A percentile compares a stretch with the other conserved stretches of the same genome.
These are phyloP conservation scores for Casuarius casuarius DNA, from an alignment of 2,113 vertebrate genomes.

Conservation along the genomic window DNA sequence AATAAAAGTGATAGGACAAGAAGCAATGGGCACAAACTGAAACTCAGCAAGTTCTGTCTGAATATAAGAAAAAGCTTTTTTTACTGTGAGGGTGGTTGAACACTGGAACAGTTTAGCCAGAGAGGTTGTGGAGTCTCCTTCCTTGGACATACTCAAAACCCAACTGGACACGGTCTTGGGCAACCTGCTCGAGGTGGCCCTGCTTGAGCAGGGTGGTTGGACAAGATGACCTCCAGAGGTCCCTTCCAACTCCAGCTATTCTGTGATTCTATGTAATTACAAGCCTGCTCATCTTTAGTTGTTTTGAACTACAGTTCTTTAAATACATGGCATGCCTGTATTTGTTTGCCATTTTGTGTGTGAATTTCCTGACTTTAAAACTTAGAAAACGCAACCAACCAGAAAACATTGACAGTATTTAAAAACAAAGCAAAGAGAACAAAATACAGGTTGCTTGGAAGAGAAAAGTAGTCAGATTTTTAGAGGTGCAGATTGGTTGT, in stretches of 20 bases:
- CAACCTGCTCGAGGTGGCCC: too few species aligned
- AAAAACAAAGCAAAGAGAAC: slow-evolving; percentile 11
- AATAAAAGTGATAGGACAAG: not conserved
- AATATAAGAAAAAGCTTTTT: not conserved
- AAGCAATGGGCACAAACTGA: not conserved
- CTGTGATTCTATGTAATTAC: not conserved
- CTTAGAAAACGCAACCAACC: not conserved
- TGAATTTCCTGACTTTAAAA: slow-evolving; percentile 25
- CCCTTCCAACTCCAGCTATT: too few species aligned
- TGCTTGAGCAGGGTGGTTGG: too few species aligned
- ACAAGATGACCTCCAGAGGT: too few species aligned
- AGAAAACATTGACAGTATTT: not conserved
- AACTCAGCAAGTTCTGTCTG: not conserved
- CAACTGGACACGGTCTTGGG: too few species aligned
- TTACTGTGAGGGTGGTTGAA: too few species aligned
- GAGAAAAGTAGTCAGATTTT: not conserved
- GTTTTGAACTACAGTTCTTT: slow-evolving; percentile 1
- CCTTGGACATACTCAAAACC: too few species aligned
- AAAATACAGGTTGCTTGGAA: not conserved
- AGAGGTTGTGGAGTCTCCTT: too few species aligned
- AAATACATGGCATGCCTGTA: not conserved
- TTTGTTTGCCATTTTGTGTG: slow-evolving; percentile 2
- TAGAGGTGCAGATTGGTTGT: not conserved
- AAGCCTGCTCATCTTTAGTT: not conserved
- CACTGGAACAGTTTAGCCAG: too few species aligned